Evolutionary conservation across 2,888 invertebrate genomes (phyloP).

Genomic region (Eristalis intricaria): DNA sequence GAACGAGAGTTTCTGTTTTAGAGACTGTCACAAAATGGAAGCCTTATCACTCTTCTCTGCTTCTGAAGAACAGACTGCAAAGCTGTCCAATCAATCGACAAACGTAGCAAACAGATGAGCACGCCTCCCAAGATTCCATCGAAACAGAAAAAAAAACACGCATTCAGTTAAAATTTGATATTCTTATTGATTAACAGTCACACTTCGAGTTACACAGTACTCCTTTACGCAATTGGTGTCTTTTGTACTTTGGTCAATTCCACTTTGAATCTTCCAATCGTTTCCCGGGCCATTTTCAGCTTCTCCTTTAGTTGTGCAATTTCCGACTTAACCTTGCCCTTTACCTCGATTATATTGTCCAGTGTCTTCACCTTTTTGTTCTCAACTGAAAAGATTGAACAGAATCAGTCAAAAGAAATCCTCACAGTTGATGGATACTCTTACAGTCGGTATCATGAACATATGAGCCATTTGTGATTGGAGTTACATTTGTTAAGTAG

Average conservation of each 20-base stretch:
- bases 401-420: background rate
- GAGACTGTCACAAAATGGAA: no score
- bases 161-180: background rate
- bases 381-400: conserved; percentile 88
- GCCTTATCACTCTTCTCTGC: no score
- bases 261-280: conserved; percentile 90
- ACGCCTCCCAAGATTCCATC: background rate
- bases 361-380: conserved; percentile 91
- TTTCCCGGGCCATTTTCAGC: conserved; percentile 91
- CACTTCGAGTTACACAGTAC: background rate
- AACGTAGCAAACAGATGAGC: no score
- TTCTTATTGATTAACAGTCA: background rate
- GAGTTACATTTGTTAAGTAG: conserved; percentile 89
- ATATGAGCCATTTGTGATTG: conserved; percentile 88
- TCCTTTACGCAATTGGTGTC: conserved; percentile 44
- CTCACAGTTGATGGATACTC: conserved; percentile 74
- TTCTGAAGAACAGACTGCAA: no score
- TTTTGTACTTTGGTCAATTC: conserved; percentile 84
- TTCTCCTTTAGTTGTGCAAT: conserved; percentile 93
- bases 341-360: conserved; percentile 89
- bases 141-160: background rate
- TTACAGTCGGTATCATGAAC: conserved; percentile 95
- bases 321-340: conserved; percentile 90
- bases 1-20: no score
- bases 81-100: no score